Evolutionary conservation across 2,113 vertebrate species (phyloP).

Genomic region (Labrus mixtus): DNA sequence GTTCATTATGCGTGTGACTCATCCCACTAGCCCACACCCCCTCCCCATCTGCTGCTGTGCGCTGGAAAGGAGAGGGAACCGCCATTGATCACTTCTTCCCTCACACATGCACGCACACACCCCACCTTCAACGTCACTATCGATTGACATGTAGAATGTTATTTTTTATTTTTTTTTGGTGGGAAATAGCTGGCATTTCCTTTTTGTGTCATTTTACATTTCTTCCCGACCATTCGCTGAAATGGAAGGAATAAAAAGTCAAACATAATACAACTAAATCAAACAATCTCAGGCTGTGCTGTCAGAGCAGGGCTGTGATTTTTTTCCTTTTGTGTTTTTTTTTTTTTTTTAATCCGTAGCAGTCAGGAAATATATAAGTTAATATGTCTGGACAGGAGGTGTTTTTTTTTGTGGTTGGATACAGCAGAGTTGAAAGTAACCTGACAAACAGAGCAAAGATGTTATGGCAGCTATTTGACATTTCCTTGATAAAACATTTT

Average conservation of each 20-base stretch:
- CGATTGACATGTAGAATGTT: slow-evolving; percentile 81
- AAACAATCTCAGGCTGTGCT: slow-evolving; percentile 26
- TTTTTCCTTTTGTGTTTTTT: neutral
- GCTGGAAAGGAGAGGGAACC: slow-evolving; percentile 83
- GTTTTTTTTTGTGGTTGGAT: slow-evolving; percentile 25
- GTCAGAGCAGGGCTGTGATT: slow-evolving; percentile 5
- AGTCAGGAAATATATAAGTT: slow-evolving; percentile 19
- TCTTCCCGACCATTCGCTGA: slow-evolving; percentile 53
- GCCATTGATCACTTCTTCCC: slow-evolving; percentile 86
- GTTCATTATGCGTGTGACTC: slow-evolving; percentile 86
- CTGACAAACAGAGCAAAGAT: slow-evolving; percentile 7
- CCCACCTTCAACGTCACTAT: slow-evolving; percentile 82
- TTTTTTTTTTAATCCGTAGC: neutral
- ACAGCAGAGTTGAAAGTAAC: slow-evolving; percentile 24
- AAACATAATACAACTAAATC: slow-evolving; percentile 29
- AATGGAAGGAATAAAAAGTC: slow-evolving; percentile 39
- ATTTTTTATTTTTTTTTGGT: slow-evolving; percentile 72
- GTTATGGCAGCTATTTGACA: slow-evolving; percentile 14
- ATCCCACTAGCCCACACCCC: slow-evolving; percentile 85
- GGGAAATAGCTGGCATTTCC: slow-evolving; percentile 73
- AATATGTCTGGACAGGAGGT: neutral
- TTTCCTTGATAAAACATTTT: slow-evolving; percentile 34
- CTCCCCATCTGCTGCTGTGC: slow-evolving; percentile 84
- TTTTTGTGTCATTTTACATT: slow-evolving; percentile 70
- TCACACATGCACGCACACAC: slow-evolving; percentile 83